Evolutionary conservation across 1,140 invertebrate species (phyloP).

Genomic region (Meloidogyne exigua): DNA sequence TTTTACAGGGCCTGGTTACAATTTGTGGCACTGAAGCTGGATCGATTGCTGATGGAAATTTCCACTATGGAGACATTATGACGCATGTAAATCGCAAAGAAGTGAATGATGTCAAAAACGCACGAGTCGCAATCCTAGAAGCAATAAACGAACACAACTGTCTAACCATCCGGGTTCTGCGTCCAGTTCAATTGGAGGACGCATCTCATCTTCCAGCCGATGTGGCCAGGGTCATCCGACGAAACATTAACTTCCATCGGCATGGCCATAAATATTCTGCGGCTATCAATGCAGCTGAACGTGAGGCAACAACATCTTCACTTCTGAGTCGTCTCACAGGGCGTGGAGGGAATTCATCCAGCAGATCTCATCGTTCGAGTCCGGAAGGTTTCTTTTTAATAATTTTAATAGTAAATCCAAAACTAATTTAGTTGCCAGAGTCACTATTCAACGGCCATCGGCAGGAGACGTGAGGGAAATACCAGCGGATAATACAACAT

Average conservation of each 20-base stretch:
- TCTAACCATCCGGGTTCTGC: not conserved
- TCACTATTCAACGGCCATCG: not conserved
- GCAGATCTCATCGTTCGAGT: not conserved
- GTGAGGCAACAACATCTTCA: not conserved
- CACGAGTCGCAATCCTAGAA: not conserved
- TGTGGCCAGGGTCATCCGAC: not conserved
- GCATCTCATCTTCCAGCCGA: not conserved
- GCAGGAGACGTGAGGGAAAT: not conserved
- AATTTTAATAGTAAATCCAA: not conserved
- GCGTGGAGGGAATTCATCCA: not conserved
- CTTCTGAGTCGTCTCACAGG: not conserved
- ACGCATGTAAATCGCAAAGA: not conserved
- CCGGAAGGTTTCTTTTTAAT: not conserved
- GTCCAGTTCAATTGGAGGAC: not conserved
- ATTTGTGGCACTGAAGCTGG: not conserved
- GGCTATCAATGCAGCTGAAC: not conserved
- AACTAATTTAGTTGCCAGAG: not conserved
- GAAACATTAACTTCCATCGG: not conserved
- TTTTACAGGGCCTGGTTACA: not conserved
- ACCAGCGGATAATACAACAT: not conserved
- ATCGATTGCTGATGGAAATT: not conserved
- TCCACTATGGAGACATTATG: not conserved
- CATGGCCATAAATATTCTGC: not conserved
- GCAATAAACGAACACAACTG: not conserved
- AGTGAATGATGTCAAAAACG: not conserved